These are phyloP conservation scores for Cistogaster globosa DNA, from an alignment of 2,888 invertebrate genomes.

Conservation along the genomic window DNA sequence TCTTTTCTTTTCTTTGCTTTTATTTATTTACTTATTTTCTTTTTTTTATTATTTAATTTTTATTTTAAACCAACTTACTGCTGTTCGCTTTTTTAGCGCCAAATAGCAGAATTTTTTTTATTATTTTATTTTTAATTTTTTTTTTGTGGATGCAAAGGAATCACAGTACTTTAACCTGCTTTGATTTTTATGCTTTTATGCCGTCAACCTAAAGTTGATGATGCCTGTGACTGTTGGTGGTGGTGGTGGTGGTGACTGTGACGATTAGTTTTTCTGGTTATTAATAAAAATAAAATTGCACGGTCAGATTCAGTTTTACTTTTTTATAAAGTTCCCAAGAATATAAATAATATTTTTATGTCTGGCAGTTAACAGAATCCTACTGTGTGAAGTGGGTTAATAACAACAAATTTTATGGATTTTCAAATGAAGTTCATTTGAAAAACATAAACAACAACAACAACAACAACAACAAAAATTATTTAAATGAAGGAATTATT, in stretches of 20 bases:
- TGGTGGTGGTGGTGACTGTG: constrained; percentile 27
- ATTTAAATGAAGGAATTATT: constrained; percentile 3
- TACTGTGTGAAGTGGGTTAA: constrained; percentile 74
- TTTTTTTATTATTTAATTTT: no score
- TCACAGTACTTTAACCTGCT: constrained; percentile 17
- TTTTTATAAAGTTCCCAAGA: constrained; percentile 61
- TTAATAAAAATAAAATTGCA: constrained; percentile 14
- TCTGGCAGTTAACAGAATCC: constrained; percentile 71
- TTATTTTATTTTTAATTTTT: no score
- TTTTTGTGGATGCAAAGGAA: constrained; percentile 1
- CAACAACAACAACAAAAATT: background rate
- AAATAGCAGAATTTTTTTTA: constrained; percentile 29
- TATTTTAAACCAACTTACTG: background rate
- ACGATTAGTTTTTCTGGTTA: constrained; percentile 47
- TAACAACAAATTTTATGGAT: constrained; percentile 71
- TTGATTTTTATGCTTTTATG: constrained; percentile 32
- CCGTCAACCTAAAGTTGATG: constrained; percentile 33
- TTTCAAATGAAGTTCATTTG: constrained; percentile 61
- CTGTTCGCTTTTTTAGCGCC: constrained; percentile 36
- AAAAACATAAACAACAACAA: background rate
- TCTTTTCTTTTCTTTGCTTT: background rate
- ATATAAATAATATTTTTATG: constrained; percentile 67
- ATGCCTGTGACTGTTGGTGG: constrained; percentile 6
- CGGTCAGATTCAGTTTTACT: constrained; percentile 35
- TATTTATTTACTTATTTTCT: no score